These are phyloP conservation scores for Gambusia yucatana DNA, from an alignment of 2,797 vertebrate genomes.

Conservation along the genomic window DNA sequence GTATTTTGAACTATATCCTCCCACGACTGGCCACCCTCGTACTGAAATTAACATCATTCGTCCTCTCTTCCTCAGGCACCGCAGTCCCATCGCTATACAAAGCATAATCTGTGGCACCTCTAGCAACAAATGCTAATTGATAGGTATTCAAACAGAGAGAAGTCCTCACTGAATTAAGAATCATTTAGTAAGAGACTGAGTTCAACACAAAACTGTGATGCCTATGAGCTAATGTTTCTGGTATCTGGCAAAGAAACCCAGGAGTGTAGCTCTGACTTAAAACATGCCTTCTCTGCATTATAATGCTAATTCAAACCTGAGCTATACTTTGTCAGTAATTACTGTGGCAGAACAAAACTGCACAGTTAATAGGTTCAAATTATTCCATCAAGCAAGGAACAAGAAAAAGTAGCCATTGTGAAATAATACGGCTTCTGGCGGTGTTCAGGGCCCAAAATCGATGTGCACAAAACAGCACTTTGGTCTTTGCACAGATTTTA, in stretches of 20 bases:
- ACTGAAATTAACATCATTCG: slow-evolving; percentile 68
- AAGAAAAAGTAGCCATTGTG: slow-evolving; percentile 50
- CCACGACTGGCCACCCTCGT: slow-evolving; percentile 65
- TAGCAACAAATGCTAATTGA: slow-evolving; percentile 74
- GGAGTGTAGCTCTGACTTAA: slow-evolving; percentile 33
- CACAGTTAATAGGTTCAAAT: slow-evolving; percentile 58
- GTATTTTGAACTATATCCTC: slow-evolving; percentile 61
- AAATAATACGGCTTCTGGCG: slow-evolving; percentile 58
- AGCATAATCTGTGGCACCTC: slow-evolving; percentile 67
- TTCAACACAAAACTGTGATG: slow-evolving; percentile 56
- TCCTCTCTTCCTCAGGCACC: slow-evolving; percentile 56
- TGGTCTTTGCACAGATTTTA: slow-evolving; percentile 69
- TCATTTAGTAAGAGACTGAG: slow-evolving; percentile 69
- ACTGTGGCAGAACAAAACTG: slow-evolving; percentile 48
- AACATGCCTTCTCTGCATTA: slow-evolving; percentile 42
- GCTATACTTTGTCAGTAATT: slow-evolving; percentile 49
- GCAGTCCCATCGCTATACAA: slow-evolving; percentile 52
- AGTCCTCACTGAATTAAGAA: slow-evolving; percentile 74
- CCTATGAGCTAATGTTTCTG: slow-evolving; percentile 61
- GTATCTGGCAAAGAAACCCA: slow-evolving; percentile 43
- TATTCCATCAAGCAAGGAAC: slow-evolving; percentile 48
- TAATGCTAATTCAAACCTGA: slow-evolving; percentile 63
- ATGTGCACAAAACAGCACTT: slow-evolving; percentile 65
- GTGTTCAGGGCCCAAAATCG: slow-evolving; percentile 53
- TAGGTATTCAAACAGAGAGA: slow-evolving; percentile 63